Evolutionary conservation across 1,140 invertebrate species (phyloP), one percentile per base, ranked within the genome.

Genomic region (Lanistes nyassanus): DNA sequence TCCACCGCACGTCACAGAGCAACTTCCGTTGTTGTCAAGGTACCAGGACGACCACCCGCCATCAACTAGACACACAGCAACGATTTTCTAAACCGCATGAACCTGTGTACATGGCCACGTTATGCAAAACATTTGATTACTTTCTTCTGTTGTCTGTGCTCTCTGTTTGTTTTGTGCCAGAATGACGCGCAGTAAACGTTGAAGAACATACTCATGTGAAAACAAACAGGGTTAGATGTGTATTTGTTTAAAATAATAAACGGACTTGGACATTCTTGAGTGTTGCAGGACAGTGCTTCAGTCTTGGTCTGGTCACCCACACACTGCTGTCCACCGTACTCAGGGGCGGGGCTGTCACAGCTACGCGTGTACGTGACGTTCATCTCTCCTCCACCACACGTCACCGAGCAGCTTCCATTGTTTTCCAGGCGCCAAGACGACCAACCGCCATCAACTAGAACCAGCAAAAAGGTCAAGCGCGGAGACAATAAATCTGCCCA

Each of bases 351-450:
- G 55, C 80, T 79, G 23, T 58, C 75, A 66, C 82, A 83, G 1
- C 23, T 42, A 37, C 82, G 72, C 5, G 55, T 51, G 62, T 76
- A 58, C 47, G 47, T 74, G 34, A 70, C 73, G 7, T 70, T 11
- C 62, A 75, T 65, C 23, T 21, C 31, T 31, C 82, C 82, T 1
- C 67, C 74, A 4, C 80, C 82, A 65, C 82, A 83, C 42, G 75
- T 67, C 13, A 74, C 73, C 19, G 47, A 64, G 69, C 82, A 83
- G 2, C 39, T 29, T 0, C 31, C 62, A 42, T 77, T 70, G 21
- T 60, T 64, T 39, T 42, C 42, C 42, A 2, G 0, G 2, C 19
- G 5, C 80, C 80, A 83, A 11, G 47, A n/a, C 11, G 78, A 66
- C 77, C 76, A 81, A 3, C 77, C 77, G 39, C 80, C 82, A 47